Evolutionary conservation across 1,140 invertebrate species (phyloP), one percentile per base, ranked within the genome.

Genomic region (Augochlora pura): DNA sequence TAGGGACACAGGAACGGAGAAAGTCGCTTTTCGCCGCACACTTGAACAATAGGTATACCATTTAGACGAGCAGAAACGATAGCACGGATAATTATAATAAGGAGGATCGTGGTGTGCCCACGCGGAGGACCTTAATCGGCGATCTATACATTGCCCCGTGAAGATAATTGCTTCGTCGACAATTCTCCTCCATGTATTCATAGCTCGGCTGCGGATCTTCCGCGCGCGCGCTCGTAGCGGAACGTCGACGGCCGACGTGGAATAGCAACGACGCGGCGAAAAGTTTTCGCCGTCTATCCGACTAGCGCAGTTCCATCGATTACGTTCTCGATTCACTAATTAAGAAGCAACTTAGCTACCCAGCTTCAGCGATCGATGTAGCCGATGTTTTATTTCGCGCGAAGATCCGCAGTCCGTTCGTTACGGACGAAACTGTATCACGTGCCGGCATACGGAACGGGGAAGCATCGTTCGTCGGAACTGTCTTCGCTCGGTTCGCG

Each of bases 101-200:
- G 12, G 16, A 32, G 1, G 16, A 54, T 64, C 59, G 46, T 39
- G 59, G 71, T 27, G 42, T 42, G 32, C 67, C 67, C 57, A 23
- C 23, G 59, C 16, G 54, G 27, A 72, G 69, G 69, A 72, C 76
- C 16, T 64, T 46, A 52, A 64, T 2, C 9, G 57, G 60, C 46
- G 68, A 72, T 60, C 52, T 49, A 8, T 57, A 32, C 38, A 52
- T 77, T 42, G 38, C 38, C 60, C 69, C n/a, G n/a, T n/a, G 38
- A 78, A 57, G 76, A 72, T 46, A 71, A 72, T 70, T 71, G 60
- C 52, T 72, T 54, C 69, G 72, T 72, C 21, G 46, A 70, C 16
- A 54, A 64, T 21, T 70, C 39, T 70, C 54, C 66, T 65, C 72
- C 60, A 46, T 57, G 27, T 21, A 62, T 72, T 78, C 76, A 64